These are phyloP conservation scores for Ennomos quercinarius DNA, from an alignment of 2,888 invertebrate genomes.

Conservation along the genomic window DNA sequence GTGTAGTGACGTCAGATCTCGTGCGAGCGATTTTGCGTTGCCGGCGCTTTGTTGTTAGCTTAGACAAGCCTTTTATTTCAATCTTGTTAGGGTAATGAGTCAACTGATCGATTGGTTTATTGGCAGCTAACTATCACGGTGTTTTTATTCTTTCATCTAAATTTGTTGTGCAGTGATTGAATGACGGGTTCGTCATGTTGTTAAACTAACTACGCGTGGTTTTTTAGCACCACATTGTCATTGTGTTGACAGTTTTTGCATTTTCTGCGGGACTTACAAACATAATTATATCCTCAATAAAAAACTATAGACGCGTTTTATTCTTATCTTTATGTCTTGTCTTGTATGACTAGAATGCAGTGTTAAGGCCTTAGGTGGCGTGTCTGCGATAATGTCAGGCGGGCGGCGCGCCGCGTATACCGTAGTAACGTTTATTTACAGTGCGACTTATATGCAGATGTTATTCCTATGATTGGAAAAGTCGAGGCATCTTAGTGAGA, in stretches of 20 bases:
- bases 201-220: too few species aligned
- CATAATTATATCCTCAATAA: too few species aligned
- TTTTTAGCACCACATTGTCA: too few species aligned
- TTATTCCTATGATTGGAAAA: constrained; percentile 21
- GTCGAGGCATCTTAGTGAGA: too few species aligned
- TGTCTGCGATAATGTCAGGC: constrained; percentile 30
- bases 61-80: constrained; percentile 13
- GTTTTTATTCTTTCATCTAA: constrained; percentile 7
- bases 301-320: too few species aligned
- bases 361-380: constrained; percentile 25
- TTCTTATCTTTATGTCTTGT: not conserved
- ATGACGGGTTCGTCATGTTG: too few species aligned
- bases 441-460: constrained; percentile 28
- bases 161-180: too few species aligned
- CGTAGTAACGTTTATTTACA: constrained; percentile 30
- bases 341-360: not conserved
- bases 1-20: constrained; percentile 7
- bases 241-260: too few species aligned
- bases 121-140: constrained; percentile 6
- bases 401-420: constrained; percentile 15
- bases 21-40: not conserved
- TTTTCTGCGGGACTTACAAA: too few species aligned
- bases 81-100: constrained; percentile 11
- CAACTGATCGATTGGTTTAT: constrained; percentile 25
- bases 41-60: constrained; percentile 19